Evolutionary conservation across 2,113 vertebrate genomes (phyloP), one percentile per base, ranked within the genome.

Genomic region (Andinoacara biseriatus): DNA sequence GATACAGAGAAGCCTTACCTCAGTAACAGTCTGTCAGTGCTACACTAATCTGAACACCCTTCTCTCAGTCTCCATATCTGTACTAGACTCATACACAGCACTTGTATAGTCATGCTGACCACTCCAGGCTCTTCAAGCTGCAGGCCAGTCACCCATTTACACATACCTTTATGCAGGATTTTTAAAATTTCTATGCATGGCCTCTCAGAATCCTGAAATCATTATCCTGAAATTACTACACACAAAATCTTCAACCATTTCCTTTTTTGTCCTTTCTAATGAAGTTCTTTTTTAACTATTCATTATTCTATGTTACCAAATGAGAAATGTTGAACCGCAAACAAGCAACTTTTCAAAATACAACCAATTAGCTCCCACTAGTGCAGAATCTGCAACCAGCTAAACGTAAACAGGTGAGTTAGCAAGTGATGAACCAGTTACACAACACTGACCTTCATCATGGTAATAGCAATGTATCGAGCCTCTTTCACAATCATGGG

Each of bases 401-500:
- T 72, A 52, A 54, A 72, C 54, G 7, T 54, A 72, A 29, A 72
- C 10, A 33, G 18, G 46, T 72, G 14, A 65, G 6, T n/a, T 26
- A 40, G 18, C 8, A 17, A 46, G 74, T 20, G 26, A 40, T 0
- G 10, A 7, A 14, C 13, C 33, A 80, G 38, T 22, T 24, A 33
- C 46, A 26, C 62, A 1, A 69, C 18, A 59, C 87, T 91, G 93
- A 99, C 98, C 97, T 99, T 99, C 98, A 99, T 99, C 98, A 99
- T 99, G 80, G 98, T 99, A 90, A 99, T 97, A 59, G 98, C 98
- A 90, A 99, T 99, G 81, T 99, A 99, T 20, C 98, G 96, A 58
- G 98, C 98, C 90, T 99, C 98, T 88, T 99, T 99, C 76, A 99
- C 97, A 24, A 99, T 99, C 98, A 99, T 97, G 58, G 98, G 98